These are phyloP conservation scores for Notothenia rossii DNA, from an alignment of 2,113 vertebrate genomes.

Conservation along the genomic window DNA sequence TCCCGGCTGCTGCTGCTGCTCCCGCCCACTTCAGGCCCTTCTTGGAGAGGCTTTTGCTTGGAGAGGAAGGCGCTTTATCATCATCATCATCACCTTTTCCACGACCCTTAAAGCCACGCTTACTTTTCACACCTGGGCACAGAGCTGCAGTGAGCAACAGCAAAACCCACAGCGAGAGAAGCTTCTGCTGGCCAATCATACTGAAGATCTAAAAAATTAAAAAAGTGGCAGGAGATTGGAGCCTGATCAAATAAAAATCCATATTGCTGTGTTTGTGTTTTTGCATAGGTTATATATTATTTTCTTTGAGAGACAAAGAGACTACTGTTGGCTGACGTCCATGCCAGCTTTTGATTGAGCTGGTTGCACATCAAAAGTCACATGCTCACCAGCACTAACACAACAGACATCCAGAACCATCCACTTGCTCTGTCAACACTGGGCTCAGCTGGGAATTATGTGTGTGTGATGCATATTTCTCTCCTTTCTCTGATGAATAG, in stretches of 20 bases:
- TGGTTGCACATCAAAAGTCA: slow-evolving; percentile 49
- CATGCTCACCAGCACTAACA: slow-evolving; percentile 46
- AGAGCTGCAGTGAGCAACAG: slow-evolving; percentile 71
- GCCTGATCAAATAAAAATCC: background rate
- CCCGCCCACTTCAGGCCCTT: slow-evolving; percentile 80
- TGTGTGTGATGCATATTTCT: slow-evolving; percentile 26
- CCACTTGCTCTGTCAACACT: slow-evolving; percentile 51
- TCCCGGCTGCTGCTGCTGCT: slow-evolving; percentile 78
- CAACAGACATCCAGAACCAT: slow-evolving; percentile 70
- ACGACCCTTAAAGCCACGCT: slow-evolving; percentile 48
- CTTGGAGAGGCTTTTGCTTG: slow-evolving; percentile 66
- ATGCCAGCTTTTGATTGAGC: slow-evolving; percentile 54
- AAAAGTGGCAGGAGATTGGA: background rate
- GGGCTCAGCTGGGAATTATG: slow-evolving; percentile 49
- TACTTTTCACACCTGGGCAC: slow-evolving; percentile 65
- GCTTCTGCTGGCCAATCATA: slow-evolving; percentile 64
- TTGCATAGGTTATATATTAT: background rate
- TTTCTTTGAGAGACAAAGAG: background rate
- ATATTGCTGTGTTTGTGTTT: background rate
- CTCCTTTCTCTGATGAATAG: slow-evolving; percentile 12
- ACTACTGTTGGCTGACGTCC: slow-evolving; percentile 30
- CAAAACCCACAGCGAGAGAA: slow-evolving; percentile 73
- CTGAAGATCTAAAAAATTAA: slow-evolving; percentile 11
- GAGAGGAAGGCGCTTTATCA: slow-evolving; percentile 49
- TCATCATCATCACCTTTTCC: slow-evolving; percentile 34